Conservation (phyloP, 2,113 vertebrate species). For the Gasterosteus aculeatus region DNA sequence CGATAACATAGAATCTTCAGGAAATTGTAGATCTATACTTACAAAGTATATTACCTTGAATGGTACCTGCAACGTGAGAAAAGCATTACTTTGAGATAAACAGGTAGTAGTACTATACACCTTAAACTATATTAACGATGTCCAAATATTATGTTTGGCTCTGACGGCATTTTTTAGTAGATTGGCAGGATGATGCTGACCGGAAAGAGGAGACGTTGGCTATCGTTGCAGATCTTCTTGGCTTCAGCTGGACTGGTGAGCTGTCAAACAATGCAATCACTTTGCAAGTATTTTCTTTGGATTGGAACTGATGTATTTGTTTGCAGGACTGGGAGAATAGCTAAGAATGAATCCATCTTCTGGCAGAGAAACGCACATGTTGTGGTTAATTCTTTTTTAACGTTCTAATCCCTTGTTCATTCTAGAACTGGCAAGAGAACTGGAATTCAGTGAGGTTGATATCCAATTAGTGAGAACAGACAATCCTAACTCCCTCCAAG, state of each 20-base stretch:
- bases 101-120: neutral
- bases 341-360: neutral
- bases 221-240: conserved; percentile 95
- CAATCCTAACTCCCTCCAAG: conserved; percentile 96
- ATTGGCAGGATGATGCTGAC: conserved; percentile 90
- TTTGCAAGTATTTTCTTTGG: conserved; percentile 4
- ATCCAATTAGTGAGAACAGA: conserved; percentile 92
- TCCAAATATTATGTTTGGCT: conserved; percentile 68
- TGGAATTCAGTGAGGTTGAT: conserved; percentile 95
- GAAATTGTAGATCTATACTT: conserved; percentile 18
- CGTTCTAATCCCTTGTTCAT: neutral
- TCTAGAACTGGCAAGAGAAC: conserved; percentile 93
- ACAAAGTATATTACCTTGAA: conserved; percentile 14
- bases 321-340: neutral
- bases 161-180: conserved; percentile 83
- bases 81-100: neutral
- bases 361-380: neutral
- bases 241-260: conserved; percentile 99
- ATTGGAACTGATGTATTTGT: conserved; percentile 1
- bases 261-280: conserved; percentile 3
- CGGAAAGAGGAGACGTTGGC: conserved; percentile 92
- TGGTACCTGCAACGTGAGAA: conserved; percentile 15
- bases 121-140: conserved; percentile 11
- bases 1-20: conserved; percentile 40
- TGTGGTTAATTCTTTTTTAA: neutral